These are phyloP conservation scores for Oceanites oceanicus DNA, from an alignment of 2,113 vertebrate genomes.

Conservation along the genomic window DNA sequence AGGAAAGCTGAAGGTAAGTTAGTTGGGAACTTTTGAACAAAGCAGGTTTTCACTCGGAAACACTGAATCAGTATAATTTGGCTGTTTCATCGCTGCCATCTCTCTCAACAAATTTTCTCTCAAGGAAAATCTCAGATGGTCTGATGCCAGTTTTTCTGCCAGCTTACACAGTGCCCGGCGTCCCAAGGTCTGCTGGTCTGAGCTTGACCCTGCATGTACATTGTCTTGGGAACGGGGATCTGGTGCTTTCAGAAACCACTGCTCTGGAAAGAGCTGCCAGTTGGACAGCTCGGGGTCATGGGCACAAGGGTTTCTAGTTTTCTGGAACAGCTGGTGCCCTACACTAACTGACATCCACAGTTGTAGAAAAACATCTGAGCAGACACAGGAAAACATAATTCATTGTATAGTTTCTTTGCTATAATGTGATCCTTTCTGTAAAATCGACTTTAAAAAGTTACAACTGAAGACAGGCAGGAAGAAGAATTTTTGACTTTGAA, in stretches of 20 bases:
- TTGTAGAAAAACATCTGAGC: not conserved
- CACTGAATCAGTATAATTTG: not conserved
- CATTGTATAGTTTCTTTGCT: not conserved
- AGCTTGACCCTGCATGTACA: not conserved
- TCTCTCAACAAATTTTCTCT: not conserved
- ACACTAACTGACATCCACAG: not conserved
- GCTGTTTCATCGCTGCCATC: fast-evolving
- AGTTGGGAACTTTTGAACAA: not conserved
- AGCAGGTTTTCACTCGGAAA: not conserved
- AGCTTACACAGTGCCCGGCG: fast-evolving
- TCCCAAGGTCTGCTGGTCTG: not conserved
- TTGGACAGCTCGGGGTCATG: not conserved
- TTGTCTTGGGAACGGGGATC: not conserved
- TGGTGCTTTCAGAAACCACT: not conserved
- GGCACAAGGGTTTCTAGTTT: not conserved
- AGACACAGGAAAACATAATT: not conserved
- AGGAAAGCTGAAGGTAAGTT: not conserved
- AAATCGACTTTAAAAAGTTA: not conserved
- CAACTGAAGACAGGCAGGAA: not conserved
- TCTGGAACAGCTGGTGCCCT: constrained; percentile 13
- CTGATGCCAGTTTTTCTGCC: not conserved
- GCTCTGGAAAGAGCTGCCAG: not conserved
- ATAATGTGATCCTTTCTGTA: not conserved
- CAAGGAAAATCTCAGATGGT: not conserved
- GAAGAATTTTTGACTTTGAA: not conserved